Evolutionary conservation across 2,113 vertebrate genomes (phyloP), one percentile per base, ranked within the genome.

Genomic region (Aythya baeri): DNA sequence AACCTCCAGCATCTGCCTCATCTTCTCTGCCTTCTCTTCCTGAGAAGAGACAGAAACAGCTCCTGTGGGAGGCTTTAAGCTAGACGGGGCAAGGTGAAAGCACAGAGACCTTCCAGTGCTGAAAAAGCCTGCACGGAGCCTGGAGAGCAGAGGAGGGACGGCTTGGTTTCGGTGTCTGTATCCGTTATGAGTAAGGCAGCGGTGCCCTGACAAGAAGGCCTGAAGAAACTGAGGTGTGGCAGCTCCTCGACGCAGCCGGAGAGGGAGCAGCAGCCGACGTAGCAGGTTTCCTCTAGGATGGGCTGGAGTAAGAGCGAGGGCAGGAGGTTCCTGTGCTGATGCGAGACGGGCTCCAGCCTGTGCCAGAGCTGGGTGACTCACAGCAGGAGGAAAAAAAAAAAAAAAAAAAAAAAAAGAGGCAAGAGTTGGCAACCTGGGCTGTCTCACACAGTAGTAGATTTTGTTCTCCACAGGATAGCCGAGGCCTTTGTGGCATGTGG

Each of bases 381-480:
- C 0, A 15, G 18, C 38, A 65, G 62, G 61, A 31, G 32, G 8
- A 4, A 11, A 18, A 34, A 46, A 91, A 43, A 43, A 65, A 34
- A 34, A 34, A 34, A 34, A 36, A n/a, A 26, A 13, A 31, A 27
- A 17, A 20, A 31, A 36, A 14, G 23, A 16, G 38, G 57, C 74
- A 76, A 79, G 26, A 73, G 81, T 94, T 96, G 83, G 96, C 96
- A 97, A 82, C 84, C 83, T 61, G 74, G 41, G 58, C 81, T 70
- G 89, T 70, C 77, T 93, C 74, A 75, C 86, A 88, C 57, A 91
- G 90, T 68, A 82, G 65, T 18, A 88, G 73, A 71, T 91, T 91
- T 94, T 96, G 92, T 81, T 90, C 83, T 94, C 70, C 49, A 27
- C 0, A 2, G 84, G 79, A 81, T 80, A 93, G 81, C 59, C 80